These are phyloP conservation scores for Megalonaias nervosa DNA, from an alignment of 1,140 invertebrate genomes.

Conservation along the genomic window DNA sequence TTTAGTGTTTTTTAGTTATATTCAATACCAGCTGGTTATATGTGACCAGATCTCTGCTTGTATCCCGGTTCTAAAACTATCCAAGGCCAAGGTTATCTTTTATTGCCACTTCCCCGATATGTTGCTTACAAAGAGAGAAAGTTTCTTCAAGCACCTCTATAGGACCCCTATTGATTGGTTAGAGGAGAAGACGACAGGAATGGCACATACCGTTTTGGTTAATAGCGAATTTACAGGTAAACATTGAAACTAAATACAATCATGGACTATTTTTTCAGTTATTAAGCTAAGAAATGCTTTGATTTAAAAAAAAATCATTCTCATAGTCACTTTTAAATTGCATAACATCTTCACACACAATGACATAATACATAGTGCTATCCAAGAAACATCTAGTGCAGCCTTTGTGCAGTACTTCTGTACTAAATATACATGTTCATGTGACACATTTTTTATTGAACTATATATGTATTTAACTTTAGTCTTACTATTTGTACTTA, in stretches of 20 bases:
- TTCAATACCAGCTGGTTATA: slow-evolving; percentile 87
- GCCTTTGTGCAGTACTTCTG: no score
- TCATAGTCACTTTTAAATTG: no score
- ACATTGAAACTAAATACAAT: background rate
- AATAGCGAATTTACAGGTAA: slow-evolving; percentile 92
- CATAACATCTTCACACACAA: no score
- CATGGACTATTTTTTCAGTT: no score
- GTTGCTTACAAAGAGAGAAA: slow-evolving; percentile 76
- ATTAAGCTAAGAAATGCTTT: no score
- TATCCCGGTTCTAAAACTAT: slow-evolving; percentile 75
- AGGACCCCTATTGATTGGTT: slow-evolving; percentile 91
- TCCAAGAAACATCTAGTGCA: no score
- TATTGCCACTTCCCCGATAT: slow-evolving; percentile 99
- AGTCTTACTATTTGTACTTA: no score
- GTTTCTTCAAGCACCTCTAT: slow-evolving; percentile 82
- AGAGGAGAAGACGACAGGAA: slow-evolving; percentile 90
- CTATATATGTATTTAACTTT: no score
- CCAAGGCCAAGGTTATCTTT: slow-evolving; percentile 81
- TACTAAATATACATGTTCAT: no score
- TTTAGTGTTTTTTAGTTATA: slow-evolving; percentile 73
- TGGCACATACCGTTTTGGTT: slow-evolving; percentile 90
- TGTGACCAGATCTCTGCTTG: slow-evolving; percentile 87
- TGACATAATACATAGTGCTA: no score
- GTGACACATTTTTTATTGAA: no score
- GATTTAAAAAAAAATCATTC: no score